Evolutionary conservation across 1,140 invertebrate genomes (phyloP), one percentile per base, ranked within the genome.

Genomic region (Uloborus diversus): DNA sequence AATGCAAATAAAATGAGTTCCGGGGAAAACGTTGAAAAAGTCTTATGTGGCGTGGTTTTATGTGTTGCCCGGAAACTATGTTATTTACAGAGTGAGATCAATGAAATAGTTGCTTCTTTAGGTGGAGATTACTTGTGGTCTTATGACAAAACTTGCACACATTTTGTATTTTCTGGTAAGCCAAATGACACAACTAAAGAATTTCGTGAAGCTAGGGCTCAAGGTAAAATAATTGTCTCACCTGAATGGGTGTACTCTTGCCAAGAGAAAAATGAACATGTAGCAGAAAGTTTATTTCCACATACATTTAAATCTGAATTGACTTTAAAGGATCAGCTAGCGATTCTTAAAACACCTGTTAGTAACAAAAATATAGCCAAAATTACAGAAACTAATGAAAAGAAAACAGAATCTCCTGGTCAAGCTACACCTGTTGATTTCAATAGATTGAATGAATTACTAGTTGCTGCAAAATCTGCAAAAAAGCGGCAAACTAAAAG

Each of bases 241-340:
- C 87, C 88, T 30, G 84, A 88, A 62, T 89, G 88, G 88, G 79
- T 88, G 5, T 85, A 81, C 53, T 81, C 81, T 85, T 89, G 88
- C 81, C 82, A 83, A 79, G 87, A 88, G 79, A 85, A 87, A 66
- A 85, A 85, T 64, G 51, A 57, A n/a, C 69, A 81, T 66, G 85
- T 88, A 9, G 86, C 88, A 62, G 88, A 88, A 81, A 71, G 79
- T 23, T 68, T 85, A n/a, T 89, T 86, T 84, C 88, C 88, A 4
- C 87, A 87, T 64, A 87, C 84, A 30, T 87, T 86, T 71, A 89
- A 88, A 75, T 85, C 86, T 23, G 88, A 86, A 64, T 82, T 87
- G 62, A 84, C 84, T 17, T 81, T 81, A 27, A 32, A 53, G 84
- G 84, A 85, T 84, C 82, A 85, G 84, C 83, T 42, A 57, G 28